Percentiles rank a stretch among this genome's conserved stretches.
Evolutionary conservation across 2,888 invertebrate genomes (phyloP).

Genomic region (Galerucella nymphaeae): DNA sequence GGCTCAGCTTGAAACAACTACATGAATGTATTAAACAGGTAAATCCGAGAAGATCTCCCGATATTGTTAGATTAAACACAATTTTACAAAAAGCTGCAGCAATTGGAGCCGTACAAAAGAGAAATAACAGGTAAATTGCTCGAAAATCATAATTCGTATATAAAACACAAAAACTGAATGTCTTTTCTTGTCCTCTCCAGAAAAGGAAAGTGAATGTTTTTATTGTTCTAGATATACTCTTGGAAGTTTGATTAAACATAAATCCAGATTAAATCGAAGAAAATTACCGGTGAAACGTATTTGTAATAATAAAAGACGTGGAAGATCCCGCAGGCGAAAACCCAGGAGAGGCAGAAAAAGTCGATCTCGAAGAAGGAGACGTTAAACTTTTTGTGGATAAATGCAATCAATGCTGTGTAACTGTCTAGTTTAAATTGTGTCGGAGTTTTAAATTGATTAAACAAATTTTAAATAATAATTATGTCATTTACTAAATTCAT

Average conservation of each 20-base stretch:
- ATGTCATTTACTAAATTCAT: not conserved
- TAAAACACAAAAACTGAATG: too few species aligned
- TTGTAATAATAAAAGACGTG: slow-evolving; percentile 14
- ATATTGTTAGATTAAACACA: slow-evolving; percentile 47
- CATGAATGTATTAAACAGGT: slow-evolving; percentile 49
- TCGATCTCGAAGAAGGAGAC: slow-evolving; percentile 19
- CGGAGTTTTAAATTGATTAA: not conserved
- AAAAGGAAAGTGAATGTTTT: not conserved
- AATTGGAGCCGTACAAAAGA: slow-evolving; percentile 51
- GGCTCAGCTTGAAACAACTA: slow-evolving; percentile 50
- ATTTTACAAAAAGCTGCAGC: slow-evolving; percentile 51
- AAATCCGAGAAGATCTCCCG: slow-evolving; percentile 47
- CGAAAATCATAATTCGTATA: not conserved
- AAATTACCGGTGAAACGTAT: slow-evolving; percentile 19
- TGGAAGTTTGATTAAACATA: slow-evolving; percentile 38
- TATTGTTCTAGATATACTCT: slow-evolving; percentile 40
- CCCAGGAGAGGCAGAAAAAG: slow-evolving; percentile 24
- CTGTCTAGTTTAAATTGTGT: not conserved
- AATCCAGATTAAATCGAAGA: slow-evolving; percentile 9
- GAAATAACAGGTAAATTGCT: slow-evolving; percentile 41
- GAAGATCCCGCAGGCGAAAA: slow-evolving; percentile 22
- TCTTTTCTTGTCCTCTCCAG: too few species aligned
- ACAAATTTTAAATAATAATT: not conserved
- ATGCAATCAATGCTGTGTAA: not conserved
- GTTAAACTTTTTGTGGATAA: slow-evolving; percentile 1